Evolutionary conservation across 2,888 invertebrate genomes (phyloP).

Genomic region (Drosophila helvetica): DNA sequence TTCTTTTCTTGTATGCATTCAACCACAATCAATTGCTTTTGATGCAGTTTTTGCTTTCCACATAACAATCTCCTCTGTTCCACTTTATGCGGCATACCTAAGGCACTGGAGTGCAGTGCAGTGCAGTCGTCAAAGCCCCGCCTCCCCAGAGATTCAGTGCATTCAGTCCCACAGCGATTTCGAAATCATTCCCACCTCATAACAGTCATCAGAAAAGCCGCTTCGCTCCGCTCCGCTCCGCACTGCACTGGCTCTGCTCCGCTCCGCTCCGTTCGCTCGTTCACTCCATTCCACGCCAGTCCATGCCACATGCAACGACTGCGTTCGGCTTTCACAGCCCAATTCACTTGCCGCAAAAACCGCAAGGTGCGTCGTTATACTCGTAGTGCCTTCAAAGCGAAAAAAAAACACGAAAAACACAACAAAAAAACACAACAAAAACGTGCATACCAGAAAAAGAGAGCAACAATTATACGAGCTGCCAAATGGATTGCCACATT

Average conservation of each 20-base stretch:
- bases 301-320: constrained; percentile 41
- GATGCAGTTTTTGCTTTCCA: constrained; percentile 21
- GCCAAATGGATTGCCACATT: constrained; percentile 47
- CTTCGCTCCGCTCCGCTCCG: not conserved
- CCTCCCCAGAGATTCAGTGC: constrained; percentile 53
- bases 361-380: constrained; percentile 74
- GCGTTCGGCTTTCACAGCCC: constrained; percentile 56
- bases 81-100: constrained; percentile 47
- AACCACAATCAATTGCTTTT: constrained; percentile 37
- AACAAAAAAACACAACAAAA: constrained; percentile 31
- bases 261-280: constrained; percentile 3
- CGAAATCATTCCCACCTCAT: constrained; percentile 63
- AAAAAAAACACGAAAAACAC: constrained; percentile 29
- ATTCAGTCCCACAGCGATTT: constrained; percentile 70
- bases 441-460: constrained; percentile 21
- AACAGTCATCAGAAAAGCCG: constrained; percentile 50
- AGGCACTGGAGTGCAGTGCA: constrained; percentile 35
- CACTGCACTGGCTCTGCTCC: not conserved
- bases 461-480: constrained; percentile 70
- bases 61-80: constrained; percentile 48
- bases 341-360: constrained; percentile 71
- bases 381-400: constrained; percentile 34
- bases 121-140: constrained; percentile 29
- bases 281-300: constrained; percentile 15
- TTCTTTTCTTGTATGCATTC: constrained; percentile 20